Evolutionary conservation across 1,140 invertebrate species (phyloP).

Genomic region (Solen grandis): DNA sequence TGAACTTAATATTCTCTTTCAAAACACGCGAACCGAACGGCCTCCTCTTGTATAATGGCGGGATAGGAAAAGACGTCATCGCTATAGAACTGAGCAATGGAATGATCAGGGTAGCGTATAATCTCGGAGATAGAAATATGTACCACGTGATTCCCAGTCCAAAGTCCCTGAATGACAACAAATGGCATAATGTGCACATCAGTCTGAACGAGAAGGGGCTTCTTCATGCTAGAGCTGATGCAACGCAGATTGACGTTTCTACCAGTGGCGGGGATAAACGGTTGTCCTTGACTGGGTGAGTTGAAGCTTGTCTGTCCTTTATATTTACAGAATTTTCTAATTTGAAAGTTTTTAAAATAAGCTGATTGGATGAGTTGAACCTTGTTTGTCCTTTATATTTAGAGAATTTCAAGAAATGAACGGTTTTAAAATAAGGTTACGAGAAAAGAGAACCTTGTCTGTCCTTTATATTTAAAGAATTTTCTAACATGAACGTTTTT

Average conservation of each 20-base stretch:
- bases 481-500: too few relatives aligned
- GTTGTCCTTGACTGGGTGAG: slow-evolving; percentile 56
- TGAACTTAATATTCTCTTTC: slow-evolving; percentile 74
- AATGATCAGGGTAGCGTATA: slow-evolving; percentile 92
- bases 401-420: too few relatives aligned
- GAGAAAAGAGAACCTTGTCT: too few relatives aligned
- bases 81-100: slow-evolving; percentile 91
- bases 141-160: slow-evolving; percentile 83
- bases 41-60: slow-evolving; percentile 94
- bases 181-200: slow-evolving; percentile 96
- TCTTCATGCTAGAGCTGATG: slow-evolving; percentile 58
- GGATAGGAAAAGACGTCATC: slow-evolving; percentile 95
- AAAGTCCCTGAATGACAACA: slow-evolving; percentile 89
- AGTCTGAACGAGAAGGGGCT: slow-evolving; percentile 88
- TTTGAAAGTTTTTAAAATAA: too few relatives aligned
- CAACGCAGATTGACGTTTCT: slow-evolving; percentile 28
- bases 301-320: too few relatives aligned
- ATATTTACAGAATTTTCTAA: too few relatives aligned
- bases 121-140: slow-evolving; percentile 87
- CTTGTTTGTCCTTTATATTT: too few relatives aligned
- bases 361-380: too few relatives aligned
- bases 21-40: slow-evolving; percentile 87
- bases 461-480: too few relatives aligned
- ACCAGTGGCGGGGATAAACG: slow-evolving; percentile 80
- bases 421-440: too few relatives aligned